Evolutionary conservation across 2,888 invertebrate genomes (phyloP).

Genomic region (Mechanitis mazaeus): DNA sequence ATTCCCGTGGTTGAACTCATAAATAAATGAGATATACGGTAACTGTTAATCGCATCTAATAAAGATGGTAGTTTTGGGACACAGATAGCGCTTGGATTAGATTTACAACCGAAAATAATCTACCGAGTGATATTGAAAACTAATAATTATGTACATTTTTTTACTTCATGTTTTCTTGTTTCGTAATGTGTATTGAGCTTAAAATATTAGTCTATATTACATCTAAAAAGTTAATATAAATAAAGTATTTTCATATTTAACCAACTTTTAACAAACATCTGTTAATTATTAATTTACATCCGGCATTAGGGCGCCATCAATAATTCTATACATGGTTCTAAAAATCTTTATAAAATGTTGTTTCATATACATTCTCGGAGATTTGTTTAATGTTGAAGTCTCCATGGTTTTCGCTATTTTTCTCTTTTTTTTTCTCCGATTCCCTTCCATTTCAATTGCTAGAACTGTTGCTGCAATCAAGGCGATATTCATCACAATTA

Average conservation of each 20-base stretch:
- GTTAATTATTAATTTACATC: conserved; percentile 16
- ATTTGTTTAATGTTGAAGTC: conserved; percentile 2
- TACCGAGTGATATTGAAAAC: too few species aligned
- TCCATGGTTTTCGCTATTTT: conserved; percentile 5
- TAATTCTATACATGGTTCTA: conserved; percentile 23
- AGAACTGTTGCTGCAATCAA: conserved; percentile 35
- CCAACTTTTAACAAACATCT: neutral
- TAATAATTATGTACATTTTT: neutral
- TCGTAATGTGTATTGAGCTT: too few species aligned
- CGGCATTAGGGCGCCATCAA: conserved; percentile 56
- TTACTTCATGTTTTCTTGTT: neutral
- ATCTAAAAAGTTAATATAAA: too few species aligned
- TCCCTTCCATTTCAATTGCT: conserved; percentile 49
- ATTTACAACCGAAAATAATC: too few species aligned
- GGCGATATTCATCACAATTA: conserved; percentile 8
- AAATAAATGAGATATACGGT: too few species aligned
- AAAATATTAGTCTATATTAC: too few species aligned
- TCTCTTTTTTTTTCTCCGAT: conserved; percentile 40
- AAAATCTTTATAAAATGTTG: conserved; percentile 24
- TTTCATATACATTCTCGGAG: conserved; percentile 12
- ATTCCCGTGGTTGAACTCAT: too few species aligned
- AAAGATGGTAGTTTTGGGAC: too few species aligned
- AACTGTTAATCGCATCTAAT: too few species aligned
- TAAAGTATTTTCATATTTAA: too few species aligned
- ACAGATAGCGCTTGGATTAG: too few species aligned